phyloP scores from a whole-genome alignment of 2,113 vertebrate species.

The Microcebus griseorufus region DNA sequence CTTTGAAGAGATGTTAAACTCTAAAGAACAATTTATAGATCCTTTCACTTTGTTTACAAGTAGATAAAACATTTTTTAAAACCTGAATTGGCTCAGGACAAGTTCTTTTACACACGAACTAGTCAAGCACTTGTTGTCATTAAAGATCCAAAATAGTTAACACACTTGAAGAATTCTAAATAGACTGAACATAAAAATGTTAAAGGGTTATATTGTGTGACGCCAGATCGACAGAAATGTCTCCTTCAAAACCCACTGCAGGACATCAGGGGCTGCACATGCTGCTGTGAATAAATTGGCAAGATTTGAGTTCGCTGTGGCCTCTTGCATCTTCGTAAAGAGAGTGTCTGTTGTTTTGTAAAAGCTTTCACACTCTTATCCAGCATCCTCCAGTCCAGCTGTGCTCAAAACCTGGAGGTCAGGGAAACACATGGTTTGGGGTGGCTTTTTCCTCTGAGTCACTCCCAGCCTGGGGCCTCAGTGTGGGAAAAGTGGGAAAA shows the following conservation, averaged over 20 bases:
- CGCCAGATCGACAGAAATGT: not conserved
- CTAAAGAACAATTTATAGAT: not conserved
- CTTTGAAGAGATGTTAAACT: not conserved
- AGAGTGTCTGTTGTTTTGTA: not conserved
- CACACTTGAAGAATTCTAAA: not conserved
- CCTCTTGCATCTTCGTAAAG: not conserved
- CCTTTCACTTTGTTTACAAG: not conserved
- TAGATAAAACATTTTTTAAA: not conserved
- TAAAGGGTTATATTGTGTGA: not conserved
- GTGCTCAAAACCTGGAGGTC: not conserved
- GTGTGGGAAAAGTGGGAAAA: not conserved
- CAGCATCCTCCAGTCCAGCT: not conserved
- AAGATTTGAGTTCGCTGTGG: not conserved
- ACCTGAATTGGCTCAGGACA: not conserved
- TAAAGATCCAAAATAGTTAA: not conserved
- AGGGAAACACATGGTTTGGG: not conserved
- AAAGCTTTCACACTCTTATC: not conserved
- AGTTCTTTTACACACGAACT: not conserved
- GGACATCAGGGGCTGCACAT: not conserved
- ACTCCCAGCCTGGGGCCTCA: not conserved
- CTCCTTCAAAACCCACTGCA: not conserved
- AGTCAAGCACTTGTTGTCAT: not conserved
- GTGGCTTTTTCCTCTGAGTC: not conserved
- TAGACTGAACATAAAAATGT: not conserved
- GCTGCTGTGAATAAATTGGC: not conserved